phyloP scores from a whole-genome alignment of 2,888 invertebrate species.

The Aphrophora alni region DNA sequence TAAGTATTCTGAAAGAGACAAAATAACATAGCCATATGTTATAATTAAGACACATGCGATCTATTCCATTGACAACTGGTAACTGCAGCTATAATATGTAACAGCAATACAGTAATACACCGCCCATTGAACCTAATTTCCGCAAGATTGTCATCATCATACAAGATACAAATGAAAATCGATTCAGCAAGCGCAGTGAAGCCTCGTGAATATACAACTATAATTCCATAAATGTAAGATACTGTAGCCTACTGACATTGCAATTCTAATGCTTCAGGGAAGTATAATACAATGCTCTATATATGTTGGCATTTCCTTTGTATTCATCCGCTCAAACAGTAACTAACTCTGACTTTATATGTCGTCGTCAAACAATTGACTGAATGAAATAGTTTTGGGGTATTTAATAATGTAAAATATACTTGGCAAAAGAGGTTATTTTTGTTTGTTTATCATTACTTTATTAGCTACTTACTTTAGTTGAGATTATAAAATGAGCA shows the following conservation, averaged over 20 bases:
- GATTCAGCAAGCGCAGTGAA: background rate
- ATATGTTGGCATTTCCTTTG: background rate
- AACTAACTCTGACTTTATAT: background rate
- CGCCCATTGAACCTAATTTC: background rate
- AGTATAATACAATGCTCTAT: background rate
- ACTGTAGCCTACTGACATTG: background rate
- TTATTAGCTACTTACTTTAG: too few species aligned
- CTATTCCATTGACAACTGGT: too few species aligned
- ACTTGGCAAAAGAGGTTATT: too few species aligned
- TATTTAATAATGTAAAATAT: too few species aligned
- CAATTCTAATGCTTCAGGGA: background rate
- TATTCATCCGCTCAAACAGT: background rate
- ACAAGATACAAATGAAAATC: background rate
- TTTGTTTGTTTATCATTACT: too few species aligned
- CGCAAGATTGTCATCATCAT: background rate
- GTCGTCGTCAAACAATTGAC: background rate
- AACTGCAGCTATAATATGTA: too few species aligned
- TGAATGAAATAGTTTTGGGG: too few species aligned
- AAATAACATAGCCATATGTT: too few species aligned
- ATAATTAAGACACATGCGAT: too few species aligned
- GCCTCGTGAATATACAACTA: background rate
- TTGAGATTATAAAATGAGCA: too few species aligned
- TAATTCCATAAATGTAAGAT: constrained; percentile 2
- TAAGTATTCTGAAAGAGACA: too few species aligned
- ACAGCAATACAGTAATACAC: background rate